Base-by-base conservation (phyloP, 2,888 invertebrate genomes). In the Nasonia oneida region DNA sequence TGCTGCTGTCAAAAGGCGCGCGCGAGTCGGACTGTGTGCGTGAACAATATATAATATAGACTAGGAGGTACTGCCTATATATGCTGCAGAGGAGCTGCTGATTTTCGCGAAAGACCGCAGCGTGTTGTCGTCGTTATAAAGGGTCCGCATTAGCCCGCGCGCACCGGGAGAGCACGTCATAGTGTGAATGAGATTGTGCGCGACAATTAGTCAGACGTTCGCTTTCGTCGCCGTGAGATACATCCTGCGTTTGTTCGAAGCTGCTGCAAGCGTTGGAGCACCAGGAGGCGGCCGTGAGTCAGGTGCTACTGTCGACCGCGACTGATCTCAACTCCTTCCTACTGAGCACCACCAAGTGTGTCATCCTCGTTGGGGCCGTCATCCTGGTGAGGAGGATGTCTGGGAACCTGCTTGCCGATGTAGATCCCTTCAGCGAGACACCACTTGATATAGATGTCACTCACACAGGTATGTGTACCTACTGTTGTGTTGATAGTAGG, bases 391-490 rank as follows among this genome's bases (percentile, higher is more conserved):
- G 53, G 78, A 89, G 89, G 81, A 92, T 92, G 92, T 92, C 91
- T 77, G 87, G 80, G 64, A 88, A 88, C 82, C 85, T 89, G 50
- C 86, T 89, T 37, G 87, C 85, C 57, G 90, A 92, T 84, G 90
- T 92, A 70, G 92, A 93, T 88, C 92, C 92, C 33, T 92, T 93
- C 88, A 92, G 90, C 84, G 92, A 92, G 84, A 89, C 90, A 83
- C 90, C 92, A 39, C 86, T 92, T 84, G 91, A 93, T 75, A 88
- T 88, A 39, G 89, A 89, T 61, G 89, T 90, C 53, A 87, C 88
- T 74, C 90, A 89, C 53, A 89, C 90, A 91, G 92, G 93, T 92
- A 89, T 47, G 12, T 10, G 1, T 47, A 3, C 10, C 10, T 47
- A 39, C 39, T 42, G 1, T 3, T 37, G 42, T 71, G 71, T 71